Base-by-base conservation (phyloP, 2,113 vertebrate species). In the Sciurus niger region DNA sequence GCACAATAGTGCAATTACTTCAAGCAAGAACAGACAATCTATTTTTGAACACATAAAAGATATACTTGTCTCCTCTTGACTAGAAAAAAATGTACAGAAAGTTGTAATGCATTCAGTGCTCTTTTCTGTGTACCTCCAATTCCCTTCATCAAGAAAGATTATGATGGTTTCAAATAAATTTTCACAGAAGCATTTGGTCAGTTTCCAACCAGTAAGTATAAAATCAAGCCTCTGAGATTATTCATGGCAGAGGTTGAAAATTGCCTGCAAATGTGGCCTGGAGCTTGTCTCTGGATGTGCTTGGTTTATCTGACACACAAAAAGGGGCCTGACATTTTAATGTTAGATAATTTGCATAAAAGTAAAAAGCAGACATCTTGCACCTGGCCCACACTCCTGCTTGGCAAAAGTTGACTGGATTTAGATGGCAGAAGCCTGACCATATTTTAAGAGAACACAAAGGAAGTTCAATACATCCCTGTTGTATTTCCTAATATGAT, bases 1-100 rank as follows among this genome's bases (percentile, higher is more conserved):
- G 53, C 85, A 96, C 78, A 97, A 73, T 76, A 95, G 25, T 96
- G 22, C 84, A 97, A 95, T 97, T 93, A 91, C 65, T 89, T 94
- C 28, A 96, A 94, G 73, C n/a, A 79, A 89, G 70, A 84, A 76
- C 1, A 94, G 16, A 74, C 84, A 70, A 89, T 94, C 70, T 94
- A 84, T 77, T 91, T 96, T 95, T 96, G 83, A 79, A 96, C 70
- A 46, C 89, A 34, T 9, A 70, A 14, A 89, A 80, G 58, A 86
- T 65, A 90, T 92, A 77, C 84, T 9, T 46, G 24, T 73, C 82
- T 77, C 43, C 34, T 93, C 37, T 94, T 22, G 74, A 65, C 55
- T 65, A n/a, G 53, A 63, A 65, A 93, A 40, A 93, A 60, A 72
- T 53, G 4, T 82, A 70, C 34, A 89, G 24, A 70, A 91, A 92